Evolutionary conservation across 2,797 vertebrate species (phyloP).

Genomic region (Sphenopsis melanotis): DNA sequence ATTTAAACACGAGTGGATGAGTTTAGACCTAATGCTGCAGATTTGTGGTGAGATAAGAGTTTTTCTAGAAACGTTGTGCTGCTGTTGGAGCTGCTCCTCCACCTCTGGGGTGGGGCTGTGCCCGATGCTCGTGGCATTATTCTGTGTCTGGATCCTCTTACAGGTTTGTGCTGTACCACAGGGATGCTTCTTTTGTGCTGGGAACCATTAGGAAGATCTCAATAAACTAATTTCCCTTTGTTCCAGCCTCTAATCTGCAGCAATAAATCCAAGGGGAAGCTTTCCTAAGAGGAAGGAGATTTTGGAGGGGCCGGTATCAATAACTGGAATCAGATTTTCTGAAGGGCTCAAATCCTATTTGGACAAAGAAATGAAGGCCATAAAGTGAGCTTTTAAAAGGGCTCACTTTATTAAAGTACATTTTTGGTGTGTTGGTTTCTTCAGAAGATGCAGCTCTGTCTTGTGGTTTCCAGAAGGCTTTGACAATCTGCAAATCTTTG

Average conservation of each 20-base stretch:
- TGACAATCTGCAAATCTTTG: neutral
- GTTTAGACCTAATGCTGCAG: neutral
- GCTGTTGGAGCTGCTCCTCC: neutral
- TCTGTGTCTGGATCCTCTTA: neutral
- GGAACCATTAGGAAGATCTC: neutral
- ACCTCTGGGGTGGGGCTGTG: neutral
- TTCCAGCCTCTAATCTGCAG: neutral
- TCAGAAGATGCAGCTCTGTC: neutral
- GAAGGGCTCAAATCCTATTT: neutral
- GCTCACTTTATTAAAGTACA: neutral
- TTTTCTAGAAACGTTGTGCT: neutral
- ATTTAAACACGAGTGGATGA: neutral
- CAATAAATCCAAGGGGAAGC: neutral
- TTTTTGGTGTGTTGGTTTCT: neutral
- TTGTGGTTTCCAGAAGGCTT: neutral
- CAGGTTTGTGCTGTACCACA: neutral
- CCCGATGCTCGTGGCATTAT: neutral
- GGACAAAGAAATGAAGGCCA: neutral
- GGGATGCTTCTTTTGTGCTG: neutral
- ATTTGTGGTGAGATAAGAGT: neutral
- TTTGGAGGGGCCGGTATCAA: neutral
- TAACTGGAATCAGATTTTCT: constrained; percentile 19
- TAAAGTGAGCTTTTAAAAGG: neutral
- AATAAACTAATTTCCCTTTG: constrained; percentile 27
- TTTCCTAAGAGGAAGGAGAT: constrained; percentile 1